Base-by-base conservation (phyloP, 2,797 vertebrate genomes). In the Danio tinwini region DNA sequence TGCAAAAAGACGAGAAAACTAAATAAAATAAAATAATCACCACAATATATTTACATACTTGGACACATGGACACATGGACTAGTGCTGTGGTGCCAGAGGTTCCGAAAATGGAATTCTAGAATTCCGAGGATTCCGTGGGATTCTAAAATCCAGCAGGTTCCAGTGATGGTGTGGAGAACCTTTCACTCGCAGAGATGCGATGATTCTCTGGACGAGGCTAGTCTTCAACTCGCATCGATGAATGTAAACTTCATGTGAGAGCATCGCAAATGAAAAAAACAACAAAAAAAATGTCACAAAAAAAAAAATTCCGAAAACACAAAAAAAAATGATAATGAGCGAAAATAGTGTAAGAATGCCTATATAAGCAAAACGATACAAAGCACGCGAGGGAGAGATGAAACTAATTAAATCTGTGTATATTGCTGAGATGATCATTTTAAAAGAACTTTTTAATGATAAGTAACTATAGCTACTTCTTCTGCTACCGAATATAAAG, bases 171-270 rank as follows among this genome's bases (percentile, higher is more conserved):
- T 37, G 69, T 56, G 47, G 75, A 78, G 79, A 79, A 71, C 63
- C 42, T 55, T 39, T 68, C 17, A 9, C 59, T 72, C 49, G 47
- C 61, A 45, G 65, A 78, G 71, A 56, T 53, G 56, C 29, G 29
- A 29, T 29, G 29, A 76, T 21, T 8, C 70, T 74, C 64, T 69
- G 69, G 2, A 19, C 19, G 50, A 65, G 79, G 45, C 67, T 70
- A 68, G 78, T 70, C 78, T 81, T 74, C 78, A 79, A 21, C 78
- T 73, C 5, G 71, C 71, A 64, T 75, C 37, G 58, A 76, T 42
- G 81, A 86, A 86, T 82, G 85, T 86, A 82, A 70, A 78, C 83
- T 79, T 72, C 50, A 76, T 45, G 45, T 65, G 63, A 55, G 82
- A 75, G 81, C 82, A 79, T 82, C 76, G 40, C 61, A 75, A 63